Evolutionary conservation across 2,888 invertebrate species (phyloP), one percentile per base, ranked within the genome.

Genomic region (Hermaeophaga mercurialis): DNA sequence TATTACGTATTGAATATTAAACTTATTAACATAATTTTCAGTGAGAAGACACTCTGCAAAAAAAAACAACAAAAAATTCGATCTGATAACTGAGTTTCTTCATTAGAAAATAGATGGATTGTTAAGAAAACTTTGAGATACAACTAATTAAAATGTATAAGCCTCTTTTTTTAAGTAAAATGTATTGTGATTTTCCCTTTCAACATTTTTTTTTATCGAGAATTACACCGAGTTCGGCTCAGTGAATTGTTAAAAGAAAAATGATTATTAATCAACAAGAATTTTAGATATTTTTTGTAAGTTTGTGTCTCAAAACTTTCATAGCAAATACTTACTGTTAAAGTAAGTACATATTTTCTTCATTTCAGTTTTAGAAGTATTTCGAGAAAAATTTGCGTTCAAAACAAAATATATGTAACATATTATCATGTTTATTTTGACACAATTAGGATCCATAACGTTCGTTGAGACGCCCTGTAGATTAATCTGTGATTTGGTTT

Each of bases 371-470:
- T 77, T 65, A 53, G 79, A 75, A 56, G 73, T 74, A 56, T 80
- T 78, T 1, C 78, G 64, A 63, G 77, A 76, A 36, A 80, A 67
- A 57, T 74, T 75, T 18, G 78, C 77, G 73, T 79, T 80, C 43
- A 83, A 78, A 28, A 75, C 67, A 58, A 81, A 81, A 68, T 80
- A 84, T 22, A 83, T 73, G 68, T 80, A 79, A 55, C 80, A 80
- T 31, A 85, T 70, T 4, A 76, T 75, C 2, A 85, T 73, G 72
- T 86, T 86, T 66, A 84, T 81, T 26, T 78, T 75, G 1, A 80
- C 59, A 65, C 83, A 85, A 56, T 76, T 73, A 11, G 76, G 74
- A 6, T 77, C 77, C 4, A 71, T 72, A 38, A 72, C 70, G n/a
- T n/a, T n/a, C n/a, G n/a, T n/a, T n/a, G n/a, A n/a, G 39, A 77